Conservation (phyloP, 2,113 vertebrate species). For the Cochlearius cochlearius region DNA sequence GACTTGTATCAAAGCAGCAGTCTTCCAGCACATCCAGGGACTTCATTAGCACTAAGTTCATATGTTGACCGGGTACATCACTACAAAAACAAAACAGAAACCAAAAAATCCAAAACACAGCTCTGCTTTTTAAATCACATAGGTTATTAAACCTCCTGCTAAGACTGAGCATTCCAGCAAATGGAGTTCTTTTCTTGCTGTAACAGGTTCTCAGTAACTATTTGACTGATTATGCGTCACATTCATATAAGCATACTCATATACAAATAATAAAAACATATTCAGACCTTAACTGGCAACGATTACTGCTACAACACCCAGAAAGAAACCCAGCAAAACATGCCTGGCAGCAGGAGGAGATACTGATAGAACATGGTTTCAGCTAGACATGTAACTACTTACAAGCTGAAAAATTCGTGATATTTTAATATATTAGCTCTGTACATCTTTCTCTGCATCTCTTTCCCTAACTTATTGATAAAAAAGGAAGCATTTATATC, state of each 20-base stretch:
- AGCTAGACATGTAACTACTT: background rate
- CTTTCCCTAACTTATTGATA: background rate
- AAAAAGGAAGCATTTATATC: background rate
- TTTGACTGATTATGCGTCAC: background rate
- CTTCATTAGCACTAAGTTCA: slow-evolving; percentile 78
- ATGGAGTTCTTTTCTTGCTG: background rate
- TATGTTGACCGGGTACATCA: slow-evolving; percentile 82
- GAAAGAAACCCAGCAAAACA: background rate
- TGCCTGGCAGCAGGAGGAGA: background rate
- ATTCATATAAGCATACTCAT: background rate
- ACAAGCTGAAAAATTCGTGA: background rate
- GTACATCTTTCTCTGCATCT: background rate
- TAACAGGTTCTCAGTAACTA: background rate
- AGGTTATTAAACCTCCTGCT: background rate
- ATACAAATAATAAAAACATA: background rate
- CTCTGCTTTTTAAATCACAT: background rate
- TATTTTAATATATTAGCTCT: background rate
- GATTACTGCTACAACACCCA: background rate
- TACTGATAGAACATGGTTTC: background rate
- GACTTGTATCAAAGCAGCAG: slow-evolving; percentile 83
- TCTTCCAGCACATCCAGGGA: slow-evolving; percentile 82
- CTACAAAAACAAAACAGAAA: slow-evolving; percentile 54
- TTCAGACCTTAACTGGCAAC: background rate
- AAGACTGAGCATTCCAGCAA: background rate
- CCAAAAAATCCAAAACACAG: background rate